A percentile compares a stretch with the other conserved stretches of the same genome.
Conservation (phyloP, 2,888 invertebrate species). For the Conus canariensis region DNA sequence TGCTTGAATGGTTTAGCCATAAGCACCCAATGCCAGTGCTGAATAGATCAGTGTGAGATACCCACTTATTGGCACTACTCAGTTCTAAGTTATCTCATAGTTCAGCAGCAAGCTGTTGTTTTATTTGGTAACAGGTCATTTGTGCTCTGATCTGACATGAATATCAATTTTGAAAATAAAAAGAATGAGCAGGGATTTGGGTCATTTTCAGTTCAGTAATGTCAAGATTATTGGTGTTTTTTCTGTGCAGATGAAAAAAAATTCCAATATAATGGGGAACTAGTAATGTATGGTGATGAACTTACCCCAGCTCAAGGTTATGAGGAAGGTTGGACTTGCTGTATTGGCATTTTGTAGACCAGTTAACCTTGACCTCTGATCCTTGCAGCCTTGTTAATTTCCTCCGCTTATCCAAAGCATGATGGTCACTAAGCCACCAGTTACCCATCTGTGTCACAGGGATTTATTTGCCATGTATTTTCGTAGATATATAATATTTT, state of each 20-base stretch:
- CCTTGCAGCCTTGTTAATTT: slow-evolving; percentile 17
- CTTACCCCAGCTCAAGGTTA: slow-evolving; percentile 40
- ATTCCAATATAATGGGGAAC: slow-evolving; percentile 42
- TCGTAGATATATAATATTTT: not conserved
- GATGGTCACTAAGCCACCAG: not conserved
- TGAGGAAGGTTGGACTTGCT: slow-evolving; percentile 43
- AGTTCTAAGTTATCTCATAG: no score
- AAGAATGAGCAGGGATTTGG: no score
- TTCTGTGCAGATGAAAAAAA: slow-evolving; percentile 36
- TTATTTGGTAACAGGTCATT: no score
- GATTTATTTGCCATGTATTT: not conserved
- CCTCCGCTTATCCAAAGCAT: slow-evolving; percentile 21
- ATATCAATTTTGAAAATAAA: no score
- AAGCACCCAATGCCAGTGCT: no score
- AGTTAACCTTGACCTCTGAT: not conserved
- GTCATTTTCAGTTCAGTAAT: not conserved
- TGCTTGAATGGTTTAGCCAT: no score
- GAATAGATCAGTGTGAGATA: no score
- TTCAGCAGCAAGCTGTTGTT: no score
- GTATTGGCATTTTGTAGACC: not conserved
- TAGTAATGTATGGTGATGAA: slow-evolving; percentile 44
- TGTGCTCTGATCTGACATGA: no score
- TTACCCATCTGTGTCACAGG: slow-evolving; percentile 2
- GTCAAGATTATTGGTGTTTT: not conserved
- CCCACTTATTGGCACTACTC: no score